Conservation (phyloP, 2,113 vertebrate species). For the Sylvicapra grimmia region DNA sequence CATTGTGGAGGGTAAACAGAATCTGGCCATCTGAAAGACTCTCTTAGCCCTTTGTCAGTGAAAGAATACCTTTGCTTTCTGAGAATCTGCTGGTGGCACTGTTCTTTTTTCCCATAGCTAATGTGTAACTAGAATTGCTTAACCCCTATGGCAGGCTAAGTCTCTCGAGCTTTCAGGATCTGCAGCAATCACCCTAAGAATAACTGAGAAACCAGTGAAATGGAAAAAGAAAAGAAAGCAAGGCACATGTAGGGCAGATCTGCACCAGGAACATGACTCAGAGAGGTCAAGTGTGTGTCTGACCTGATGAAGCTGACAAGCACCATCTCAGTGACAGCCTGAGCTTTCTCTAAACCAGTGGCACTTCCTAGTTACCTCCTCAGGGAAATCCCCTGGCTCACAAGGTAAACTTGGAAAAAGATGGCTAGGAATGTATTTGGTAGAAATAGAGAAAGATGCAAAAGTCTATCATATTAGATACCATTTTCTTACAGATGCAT, state of each 20-base stretch:
- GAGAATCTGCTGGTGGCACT: neutral
- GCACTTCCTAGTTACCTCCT: neutral
- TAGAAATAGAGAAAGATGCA: neutral
- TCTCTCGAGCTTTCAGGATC: neutral
- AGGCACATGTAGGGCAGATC: neutral
- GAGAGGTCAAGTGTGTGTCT: neutral
- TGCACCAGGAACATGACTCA: neutral
- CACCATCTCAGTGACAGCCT: neutral
- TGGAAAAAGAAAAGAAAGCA: neutral
- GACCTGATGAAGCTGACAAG: neutral
- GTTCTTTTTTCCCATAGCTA: neutral
- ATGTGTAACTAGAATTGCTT: neutral
- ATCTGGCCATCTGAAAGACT: neutral
- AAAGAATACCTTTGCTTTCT: neutral
- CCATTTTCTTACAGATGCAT: neutral
- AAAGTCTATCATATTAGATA: neutral
- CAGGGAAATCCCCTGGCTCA: neutral
- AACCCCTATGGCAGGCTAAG: neutral
- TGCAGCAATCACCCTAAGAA: neutral
- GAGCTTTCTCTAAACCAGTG: neutral
- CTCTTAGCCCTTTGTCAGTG: neutral
- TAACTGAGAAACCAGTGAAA: neutral
- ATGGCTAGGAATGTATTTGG: neutral
- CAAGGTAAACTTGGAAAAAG: neutral
- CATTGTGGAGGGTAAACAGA: neutral